Base-by-base conservation (phyloP, 1,140 invertebrate species). In the Laodelphax striatellus region DNA sequence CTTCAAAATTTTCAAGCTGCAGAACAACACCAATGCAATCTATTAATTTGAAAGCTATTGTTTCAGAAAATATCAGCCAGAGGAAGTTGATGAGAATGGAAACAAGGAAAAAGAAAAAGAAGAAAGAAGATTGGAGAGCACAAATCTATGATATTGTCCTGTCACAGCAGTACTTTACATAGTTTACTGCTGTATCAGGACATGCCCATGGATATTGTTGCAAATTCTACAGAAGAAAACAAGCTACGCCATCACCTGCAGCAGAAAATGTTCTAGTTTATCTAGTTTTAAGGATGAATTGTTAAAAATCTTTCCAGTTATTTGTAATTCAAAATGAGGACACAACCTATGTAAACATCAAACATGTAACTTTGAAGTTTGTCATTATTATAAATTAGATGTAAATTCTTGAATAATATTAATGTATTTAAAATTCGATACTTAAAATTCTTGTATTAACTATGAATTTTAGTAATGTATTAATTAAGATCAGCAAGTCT, bases 131-230 rank as follows among this genome's bases (percentile, higher is more conserved):
- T 2, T 38, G 1, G 8, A 38, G 13, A 16, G 55, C 53, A 71
- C 68, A 69, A 67, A 73, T 76, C 83, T 80, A 77, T 85, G 82
- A 90, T 91, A 91, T 91, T 91, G 88, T 91, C 88, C 86, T 89
- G 87, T 90, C 87, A 91, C 88, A 91, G 88, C 88, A 91, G 87
- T 91, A 90, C 80, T 80, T 77, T 72, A 73, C 73, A 73, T 72
- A 71, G 70, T 74, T 77, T 90, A 90, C 87, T 90, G 87, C 86
- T 90, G 86, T 81, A 79, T 78, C 85, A 80, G 87, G 88, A 88
- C 87, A 91, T 88, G 78, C 80, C 79, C 83, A 82, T 71, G 77
- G 76, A 50, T 22, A 50, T 22, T 22, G 16, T 50, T 50, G 46
- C 21, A 50, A 19, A 22, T 10, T 50, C 46, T 50, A 50, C 46